Percentiles rank a stretch among this genome's conserved stretches.
phyloP scores from a whole-genome alignment of 2,888 invertebrate species.

The Habroteleia sp. region DNA sequence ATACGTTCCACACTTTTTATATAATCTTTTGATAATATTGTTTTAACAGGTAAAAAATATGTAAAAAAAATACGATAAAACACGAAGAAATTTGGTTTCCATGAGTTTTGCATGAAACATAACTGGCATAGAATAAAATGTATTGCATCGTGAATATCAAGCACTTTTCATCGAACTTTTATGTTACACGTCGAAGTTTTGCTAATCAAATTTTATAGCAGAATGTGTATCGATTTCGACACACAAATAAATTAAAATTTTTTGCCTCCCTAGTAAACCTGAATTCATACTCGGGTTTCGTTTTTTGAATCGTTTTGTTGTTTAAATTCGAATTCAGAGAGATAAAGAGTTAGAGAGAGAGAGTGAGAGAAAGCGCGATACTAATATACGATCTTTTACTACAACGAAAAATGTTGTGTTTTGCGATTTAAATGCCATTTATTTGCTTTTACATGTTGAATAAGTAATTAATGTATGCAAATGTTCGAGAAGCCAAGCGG shows the following conservation, averaged over 20 bases:
- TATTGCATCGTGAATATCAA: slow-evolving; percentile 18
- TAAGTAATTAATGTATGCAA: slow-evolving; percentile 39
- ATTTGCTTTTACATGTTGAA: slow-evolving; percentile 14
- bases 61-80: slow-evolving; percentile 4
- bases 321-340: too few relatives aligned
- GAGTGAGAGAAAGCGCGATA: too few relatives aligned
- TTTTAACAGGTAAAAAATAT: background rate
- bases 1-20: too few relatives aligned
- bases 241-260: slow-evolving; percentile 18
- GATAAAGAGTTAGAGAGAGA: too few relatives aligned
- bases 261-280: slow-evolving; percentile 4
- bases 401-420: background rate
- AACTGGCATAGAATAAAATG: slow-evolving; percentile 31
- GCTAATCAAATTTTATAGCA: slow-evolving; percentile 45
- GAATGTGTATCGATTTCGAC: slow-evolving; percentile 31
- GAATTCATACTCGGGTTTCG: background rate
- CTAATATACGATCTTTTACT: too few relatives aligned
- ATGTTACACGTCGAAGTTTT: slow-evolving; percentile 18
- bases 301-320: background rate
- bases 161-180: slow-evolving; percentile 15
- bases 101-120: slow-evolving; percentile 24
- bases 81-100: slow-evolving; percentile 13
- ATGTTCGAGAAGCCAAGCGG: slow-evolving; percentile 22
- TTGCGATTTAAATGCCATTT: background rate
- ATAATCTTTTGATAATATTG: too few relatives aligned